Evolutionary conservation across 1,140 invertebrate genomes (phyloP), one percentile per base, ranked within the genome.

Genomic region (Platorchestia sp.): DNA sequence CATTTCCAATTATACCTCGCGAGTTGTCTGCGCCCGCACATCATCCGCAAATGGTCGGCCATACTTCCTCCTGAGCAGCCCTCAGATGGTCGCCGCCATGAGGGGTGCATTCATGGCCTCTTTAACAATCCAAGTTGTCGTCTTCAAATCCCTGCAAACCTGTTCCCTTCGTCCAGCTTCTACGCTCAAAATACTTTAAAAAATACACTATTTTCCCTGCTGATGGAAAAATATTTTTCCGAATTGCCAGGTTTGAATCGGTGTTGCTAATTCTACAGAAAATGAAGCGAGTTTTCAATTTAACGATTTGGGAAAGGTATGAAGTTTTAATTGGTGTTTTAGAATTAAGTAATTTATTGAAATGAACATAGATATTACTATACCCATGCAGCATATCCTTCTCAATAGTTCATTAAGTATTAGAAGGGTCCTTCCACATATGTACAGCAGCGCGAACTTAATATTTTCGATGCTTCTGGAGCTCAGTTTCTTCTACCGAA

Each of bases 1-100:
- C 91, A 93, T 93, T 93, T 93, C 91, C 91, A 93, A 93, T 93
- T 93, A 93, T 93, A 93, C 47, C 91, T 45, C 43, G 45, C 45
- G 91, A 93, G 91, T 93, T 93, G 43, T 44, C 44, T 44, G 91
- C 91, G 91, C 91, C 47, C 91, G 91, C 91, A 45, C 91, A 93
- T 93, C 91, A 93, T 93, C 91, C 44, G 41, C 43, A 45, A 93
- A 93, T 93, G 91, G 91, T n/a, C 91, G 45, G 19, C 87, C 87
- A 89, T 44, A 93, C 91, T 93, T 93, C 36, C 91, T 44, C 45
- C 36, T 44, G 41, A 5, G 36, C 91, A 93, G 43, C 16, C 6
- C 91, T 93, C 91, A 93, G 91, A 93, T 93, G 91, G 91, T 45
- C 91, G 19, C 45, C 36, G 43, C n/a, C 44, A 40, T 40, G 19